Evolutionary conservation across 2,797 vertebrate species (phyloP), one percentile per base, ranked within the genome.

Genomic region (Chelidonichthys spinosus): DNA sequence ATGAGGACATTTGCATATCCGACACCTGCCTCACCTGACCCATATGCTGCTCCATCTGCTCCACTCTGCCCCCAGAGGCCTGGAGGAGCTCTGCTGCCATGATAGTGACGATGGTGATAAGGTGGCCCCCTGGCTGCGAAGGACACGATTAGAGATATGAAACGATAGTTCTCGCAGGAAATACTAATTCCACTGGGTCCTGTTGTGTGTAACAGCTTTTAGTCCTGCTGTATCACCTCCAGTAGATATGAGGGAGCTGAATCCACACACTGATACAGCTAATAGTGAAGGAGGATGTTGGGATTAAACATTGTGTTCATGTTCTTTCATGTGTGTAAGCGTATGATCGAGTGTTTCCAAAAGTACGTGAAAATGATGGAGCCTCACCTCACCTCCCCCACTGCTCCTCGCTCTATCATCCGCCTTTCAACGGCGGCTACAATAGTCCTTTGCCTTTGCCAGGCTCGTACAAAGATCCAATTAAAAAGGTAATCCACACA

Each of bases 21-120:
- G 67, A 46, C 70, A 68, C 52, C 49, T 84, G 87, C 74, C 84
- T 82, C 65, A 75, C 69, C 35, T 73, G 65, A 52, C 66, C 74
- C 69, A 67, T 40, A 18, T 75, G 73, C 46, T 68, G 58, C 11
- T 80, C 76, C 76, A 79, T 56, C 43, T 85, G 86, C 80, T 90
- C 82, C 78, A 85, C 54, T 61, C 72, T 74, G 74, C 85, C 86
- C 63, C 84, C 83, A 69, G 85, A 52, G 72, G 81, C 81, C 36
- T 82, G 88, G 76, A 86, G 68, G 64, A 91, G 81, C 10, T 85
- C 63, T 76, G 88, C 74, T 74, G 90, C 89, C 86, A 90, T 91
- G 61, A 72, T 56, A 65, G 77, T 33, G 50, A 81, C 58, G 68
- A 58, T 68, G 17, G 42, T 8, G 55, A 7, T 2, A 18, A 49